Percentiles rank a stretch among this genome's conserved stretches.
Conservation (phyloP, 2,113 vertebrate genomes). For the Barnardius zonarius region DNA sequence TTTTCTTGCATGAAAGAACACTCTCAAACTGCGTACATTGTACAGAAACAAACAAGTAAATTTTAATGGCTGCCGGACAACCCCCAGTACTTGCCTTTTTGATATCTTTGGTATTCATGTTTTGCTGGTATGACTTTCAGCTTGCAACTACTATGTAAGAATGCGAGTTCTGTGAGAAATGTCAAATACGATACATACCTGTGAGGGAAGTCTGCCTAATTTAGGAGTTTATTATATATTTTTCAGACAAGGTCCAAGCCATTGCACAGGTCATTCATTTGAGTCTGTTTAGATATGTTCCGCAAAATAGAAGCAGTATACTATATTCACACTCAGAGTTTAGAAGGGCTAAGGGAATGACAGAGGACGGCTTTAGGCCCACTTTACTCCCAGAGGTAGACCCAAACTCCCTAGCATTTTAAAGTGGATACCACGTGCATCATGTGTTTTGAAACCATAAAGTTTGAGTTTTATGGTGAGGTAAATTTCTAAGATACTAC, state of each 20-base stretch:
- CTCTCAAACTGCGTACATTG: neutral
- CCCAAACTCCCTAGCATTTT: neutral
- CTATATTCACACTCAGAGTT: neutral
- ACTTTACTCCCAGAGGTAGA: neutral
- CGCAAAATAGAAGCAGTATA: accelerated
- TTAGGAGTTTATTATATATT: neutral
- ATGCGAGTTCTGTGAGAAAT: neutral
- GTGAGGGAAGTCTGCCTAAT: neutral
- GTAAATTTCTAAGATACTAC: neutral
- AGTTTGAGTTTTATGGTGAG: neutral
- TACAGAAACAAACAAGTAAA: neutral
- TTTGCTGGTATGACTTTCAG: neutral
- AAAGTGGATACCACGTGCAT: neutral
- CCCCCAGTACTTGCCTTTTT: neutral
- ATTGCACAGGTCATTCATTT: neutral
- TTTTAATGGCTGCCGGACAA: neutral
- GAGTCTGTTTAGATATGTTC: neutral
- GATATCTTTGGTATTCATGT: neutral
- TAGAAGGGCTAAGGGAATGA: accelerated
- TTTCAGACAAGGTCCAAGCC: neutral
- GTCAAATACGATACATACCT: neutral
- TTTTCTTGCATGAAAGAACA: neutral
- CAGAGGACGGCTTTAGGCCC: neutral
- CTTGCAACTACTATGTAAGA: neutral
- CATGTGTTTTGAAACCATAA: neutral